phyloP scores from a whole-genome alignment of 2,888 invertebrate genomes.

The Drosophila conformis region DNA sequence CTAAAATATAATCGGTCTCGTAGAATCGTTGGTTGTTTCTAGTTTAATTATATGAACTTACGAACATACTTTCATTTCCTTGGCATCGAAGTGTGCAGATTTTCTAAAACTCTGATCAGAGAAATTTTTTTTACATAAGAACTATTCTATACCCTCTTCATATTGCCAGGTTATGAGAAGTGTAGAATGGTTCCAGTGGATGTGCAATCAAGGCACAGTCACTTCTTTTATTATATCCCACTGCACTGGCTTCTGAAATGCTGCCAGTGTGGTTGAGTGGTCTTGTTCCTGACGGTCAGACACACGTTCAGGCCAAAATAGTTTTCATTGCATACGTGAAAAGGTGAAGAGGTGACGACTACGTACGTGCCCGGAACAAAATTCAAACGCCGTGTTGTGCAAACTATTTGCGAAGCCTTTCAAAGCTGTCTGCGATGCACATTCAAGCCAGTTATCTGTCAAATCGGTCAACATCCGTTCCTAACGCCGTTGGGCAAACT shows the following conservation, averaged over 20 bases:
- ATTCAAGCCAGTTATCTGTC: neutral
- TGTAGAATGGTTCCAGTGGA: neutral
- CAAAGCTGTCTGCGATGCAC: constrained; percentile 1
- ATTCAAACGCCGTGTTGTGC: constrained; percentile 22
- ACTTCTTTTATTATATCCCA: constrained; percentile 24
- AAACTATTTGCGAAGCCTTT: constrained; percentile 38
- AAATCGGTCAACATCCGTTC: neutral
- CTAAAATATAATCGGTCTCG: too few species aligned
- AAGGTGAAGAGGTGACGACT: constrained; percentile 4
- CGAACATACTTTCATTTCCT: neutral
- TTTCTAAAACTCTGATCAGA: neutral
- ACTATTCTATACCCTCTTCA: neutral
- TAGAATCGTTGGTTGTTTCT: neutral
- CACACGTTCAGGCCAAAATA: constrained; percentile 13
- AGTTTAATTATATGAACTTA: neutral
- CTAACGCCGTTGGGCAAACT: constrained; percentile 3
- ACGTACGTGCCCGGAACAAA: constrained; percentile 15
- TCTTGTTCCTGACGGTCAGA: constrained; percentile 13
- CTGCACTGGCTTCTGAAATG: neutral
- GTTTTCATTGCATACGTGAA: constrained; percentile 17
- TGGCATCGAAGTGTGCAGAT: neutral
- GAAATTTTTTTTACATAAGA: neutral
- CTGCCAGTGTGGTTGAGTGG: neutral
- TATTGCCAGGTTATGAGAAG: neutral
- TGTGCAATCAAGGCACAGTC: constrained; percentile 47